Percentiles rank a stretch among this genome's conserved stretches.
Conservation (phyloP, 2,113 vertebrate species). For the Menidia beryllina region DNA sequence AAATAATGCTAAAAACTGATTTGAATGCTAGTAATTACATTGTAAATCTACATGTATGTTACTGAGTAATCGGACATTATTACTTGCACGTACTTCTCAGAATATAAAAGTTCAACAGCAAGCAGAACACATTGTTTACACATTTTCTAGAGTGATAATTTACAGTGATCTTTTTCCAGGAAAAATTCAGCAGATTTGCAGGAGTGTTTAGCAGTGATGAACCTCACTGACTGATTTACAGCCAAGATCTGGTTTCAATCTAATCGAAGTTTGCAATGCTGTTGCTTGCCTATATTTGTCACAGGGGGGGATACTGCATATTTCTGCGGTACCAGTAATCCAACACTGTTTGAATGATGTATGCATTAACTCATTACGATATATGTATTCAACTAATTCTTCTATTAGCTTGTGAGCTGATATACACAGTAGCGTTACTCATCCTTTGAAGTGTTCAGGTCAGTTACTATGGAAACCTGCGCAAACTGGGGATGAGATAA, state of each 20-base stretch:
- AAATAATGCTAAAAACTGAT: not conserved
- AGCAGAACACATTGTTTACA: not conserved
- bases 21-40: too few relatives aligned
- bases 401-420: slow-evolving; percentile 61
- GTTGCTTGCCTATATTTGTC: not conserved
- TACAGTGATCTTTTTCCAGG: not conserved
- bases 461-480: slow-evolving; percentile 83
- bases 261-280: not conserved
- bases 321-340: slow-evolving; percentile 11
- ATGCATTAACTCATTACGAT: slow-evolving; percentile 22
- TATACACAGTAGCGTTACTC: slow-evolving; percentile 66
- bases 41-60: not conserved
- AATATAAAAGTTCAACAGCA: not conserved
- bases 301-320: not conserved
- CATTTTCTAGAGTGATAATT: not conserved
- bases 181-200: too few relatives aligned
- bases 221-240: not conserved
- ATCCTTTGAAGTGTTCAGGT: slow-evolving; percentile 76
- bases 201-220: not conserved
- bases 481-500: slow-evolving; percentile 83
- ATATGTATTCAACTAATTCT: slow-evolving; percentile 61
- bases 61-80: not conserved
- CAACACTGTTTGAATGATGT: slow-evolving; percentile 16
- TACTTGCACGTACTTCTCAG: not conserved
- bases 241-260: not conserved